phyloP scores from a whole-genome alignment of 2,113 vertebrate genomes.

The Heteronetta atricapilla region DNA sequence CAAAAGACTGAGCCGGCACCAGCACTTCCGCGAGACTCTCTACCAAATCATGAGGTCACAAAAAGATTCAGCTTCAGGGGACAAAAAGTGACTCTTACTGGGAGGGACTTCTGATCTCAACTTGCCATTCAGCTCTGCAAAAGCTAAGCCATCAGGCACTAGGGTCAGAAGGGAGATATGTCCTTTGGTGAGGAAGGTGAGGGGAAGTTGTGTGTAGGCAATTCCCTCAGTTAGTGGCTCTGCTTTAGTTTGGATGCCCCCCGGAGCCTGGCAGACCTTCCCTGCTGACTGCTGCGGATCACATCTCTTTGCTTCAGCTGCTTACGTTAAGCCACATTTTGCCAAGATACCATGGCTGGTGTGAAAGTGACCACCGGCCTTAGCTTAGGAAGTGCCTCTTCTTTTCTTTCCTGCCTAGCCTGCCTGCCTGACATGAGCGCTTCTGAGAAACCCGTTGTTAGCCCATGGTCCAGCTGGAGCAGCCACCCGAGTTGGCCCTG shows the following conservation, averaged over 20 bases:
- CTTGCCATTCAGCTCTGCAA: not conserved
- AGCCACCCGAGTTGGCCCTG: not conserved
- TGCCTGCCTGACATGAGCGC: not conserved
- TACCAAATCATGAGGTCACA: slow-evolving; percentile 85
- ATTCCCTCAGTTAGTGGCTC: not conserved
- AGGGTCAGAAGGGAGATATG: not conserved
- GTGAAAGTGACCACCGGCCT: not conserved
- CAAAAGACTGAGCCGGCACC: slow-evolving; percentile 85
- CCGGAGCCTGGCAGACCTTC: not conserved
- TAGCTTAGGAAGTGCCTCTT: slow-evolving; percentile 27
- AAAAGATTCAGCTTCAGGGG: slow-evolving; percentile 73
- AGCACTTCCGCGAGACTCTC: slow-evolving; percentile 87
- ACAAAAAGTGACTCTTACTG: slow-evolving; percentile 68
- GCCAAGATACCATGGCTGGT: not conserved
- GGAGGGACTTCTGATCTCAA: not conserved
- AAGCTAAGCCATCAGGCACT: not conserved
- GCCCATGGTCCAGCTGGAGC: not conserved
- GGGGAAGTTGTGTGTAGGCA: not conserved
- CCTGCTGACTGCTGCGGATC: not conserved
- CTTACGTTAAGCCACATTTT: not conserved
- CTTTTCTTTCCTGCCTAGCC: not conserved
- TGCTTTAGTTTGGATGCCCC: slow-evolving; percentile 13
- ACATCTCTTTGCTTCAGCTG: slow-evolving; percentile 15
- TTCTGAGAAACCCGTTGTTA: not conserved
- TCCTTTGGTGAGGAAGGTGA: not conserved